phyloP scores from a whole-genome alignment of 2,888 invertebrate genomes.

The Lampropteryx suffumata region DNA sequence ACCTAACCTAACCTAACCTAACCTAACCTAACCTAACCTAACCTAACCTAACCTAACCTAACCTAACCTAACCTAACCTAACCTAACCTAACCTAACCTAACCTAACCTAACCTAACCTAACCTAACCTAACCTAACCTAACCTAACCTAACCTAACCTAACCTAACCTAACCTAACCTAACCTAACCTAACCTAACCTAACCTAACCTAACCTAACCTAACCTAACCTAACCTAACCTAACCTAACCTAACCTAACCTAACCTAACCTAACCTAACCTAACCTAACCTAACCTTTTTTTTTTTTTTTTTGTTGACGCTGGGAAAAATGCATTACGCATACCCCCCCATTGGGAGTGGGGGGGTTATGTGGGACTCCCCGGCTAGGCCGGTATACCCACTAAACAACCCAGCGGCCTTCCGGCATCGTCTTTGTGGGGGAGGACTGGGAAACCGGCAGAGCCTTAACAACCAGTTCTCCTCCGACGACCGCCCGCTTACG shows the following conservation, averaged over 20 bases:
- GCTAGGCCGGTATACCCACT: no score
- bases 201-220: constrained; percentile 26
- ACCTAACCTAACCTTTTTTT: constrained; percentile 35
- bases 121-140: constrained; percentile 38
- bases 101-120: constrained; percentile 44
- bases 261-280: constrained; percentile 40
- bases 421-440: no score
- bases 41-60: constrained; percentile 36
- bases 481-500: no score
- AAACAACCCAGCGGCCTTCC: no score
- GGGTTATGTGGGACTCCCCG: no score
- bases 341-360: no score
- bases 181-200: constrained; percentile 26
- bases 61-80: constrained; percentile 35
- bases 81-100: constrained; percentile 41
- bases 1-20: constrained; percentile 23
- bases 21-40: constrained; percentile 29
- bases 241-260: constrained; percentile 40
- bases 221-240: constrained; percentile 23
- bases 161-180: constrained; percentile 33
- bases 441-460: no score
- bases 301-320: no score
- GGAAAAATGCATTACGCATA: no score
- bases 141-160: constrained; percentile 32
- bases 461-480: no score